Conservation (phyloP, 2,113 vertebrate species). For the Tricholaema leucomelas region DNA sequence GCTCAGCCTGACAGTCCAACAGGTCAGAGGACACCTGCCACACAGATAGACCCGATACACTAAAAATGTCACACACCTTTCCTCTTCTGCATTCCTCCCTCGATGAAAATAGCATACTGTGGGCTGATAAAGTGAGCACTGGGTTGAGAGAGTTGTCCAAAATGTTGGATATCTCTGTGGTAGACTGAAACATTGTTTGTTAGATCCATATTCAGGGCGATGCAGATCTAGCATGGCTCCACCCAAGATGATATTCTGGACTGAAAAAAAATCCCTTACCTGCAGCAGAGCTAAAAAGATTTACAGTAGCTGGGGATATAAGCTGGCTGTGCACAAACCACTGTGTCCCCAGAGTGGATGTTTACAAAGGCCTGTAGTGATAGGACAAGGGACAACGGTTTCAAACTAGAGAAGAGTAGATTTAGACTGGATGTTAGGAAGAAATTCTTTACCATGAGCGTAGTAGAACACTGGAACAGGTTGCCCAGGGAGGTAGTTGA, state of each 20-base stretch:
- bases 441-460: too few species aligned
- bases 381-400: too few species aligned
- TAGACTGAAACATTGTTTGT: not conserved
- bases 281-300: not conserved
- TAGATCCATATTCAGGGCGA: not conserved
- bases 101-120: not conserved
- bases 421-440: too few species aligned
- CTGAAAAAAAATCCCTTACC: not conserved
- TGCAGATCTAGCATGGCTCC: not conserved
- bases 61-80: slow-evolving; percentile 10
- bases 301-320: not conserved
- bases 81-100: not conserved
- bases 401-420: too few species aligned
- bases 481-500: too few species aligned
- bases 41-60: not conserved
- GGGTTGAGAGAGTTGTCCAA: not conserved
- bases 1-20: not conserved
- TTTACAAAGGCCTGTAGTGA: too few species aligned
- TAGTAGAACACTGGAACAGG: too few species aligned
- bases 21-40: slow-evolving; percentile 27
- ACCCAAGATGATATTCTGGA: not conserved
- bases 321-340: not conserved
- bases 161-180: not conserved
- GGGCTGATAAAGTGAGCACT: not conserved
- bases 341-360: not conserved